These are phyloP conservation scores for Thera obeliscata DNA, from an alignment of 2,888 invertebrate genomes.

Conservation along the genomic window DNA sequence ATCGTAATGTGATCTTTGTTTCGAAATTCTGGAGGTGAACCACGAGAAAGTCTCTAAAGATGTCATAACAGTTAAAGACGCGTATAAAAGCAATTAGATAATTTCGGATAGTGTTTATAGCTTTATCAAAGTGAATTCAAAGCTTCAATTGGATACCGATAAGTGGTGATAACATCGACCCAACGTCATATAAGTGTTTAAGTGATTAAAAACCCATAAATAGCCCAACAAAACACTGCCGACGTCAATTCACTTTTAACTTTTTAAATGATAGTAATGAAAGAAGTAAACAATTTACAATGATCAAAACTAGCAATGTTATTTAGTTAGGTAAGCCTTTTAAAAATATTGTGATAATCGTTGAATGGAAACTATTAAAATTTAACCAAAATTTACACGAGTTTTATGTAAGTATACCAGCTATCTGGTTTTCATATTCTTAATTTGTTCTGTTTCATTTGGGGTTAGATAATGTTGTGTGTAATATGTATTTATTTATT, in stretches of 20 bases:
- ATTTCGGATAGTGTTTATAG: slow-evolving; percentile 38
- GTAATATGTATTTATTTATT: too few species aligned
- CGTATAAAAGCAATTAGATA: slow-evolving; percentile 37
- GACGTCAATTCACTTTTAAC: slow-evolving; percentile 10
- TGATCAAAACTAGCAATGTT: neutral
- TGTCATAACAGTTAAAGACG: slow-evolving; percentile 40
- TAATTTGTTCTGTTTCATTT: too few species aligned
- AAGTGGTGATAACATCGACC: slow-evolving; percentile 30
- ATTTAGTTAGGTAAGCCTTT: too few species aligned
- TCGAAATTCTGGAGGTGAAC: slow-evolving; percentile 39
- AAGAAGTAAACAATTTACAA: neutral
- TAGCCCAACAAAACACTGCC: slow-evolving; percentile 13
- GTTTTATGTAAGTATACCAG: too few species aligned
- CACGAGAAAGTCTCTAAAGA: slow-evolving; percentile 42
- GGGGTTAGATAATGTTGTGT: too few species aligned
- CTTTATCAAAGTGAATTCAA: slow-evolving; percentile 38
- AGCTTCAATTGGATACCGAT: slow-evolving; percentile 32
- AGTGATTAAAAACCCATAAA: slow-evolving; percentile 29
- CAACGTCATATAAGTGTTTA: slow-evolving; percentile 28
- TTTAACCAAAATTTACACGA: too few species aligned
- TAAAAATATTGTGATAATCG: too few species aligned
- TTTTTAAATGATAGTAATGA: slow-evolving; percentile 3
- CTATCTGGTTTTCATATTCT: too few species aligned
- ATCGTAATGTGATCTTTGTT: slow-evolving; percentile 44
- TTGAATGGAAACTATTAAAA: too few species aligned